phyloP scores from a whole-genome alignment of 1,140 invertebrate species.

The Homarus americanus region DNA sequence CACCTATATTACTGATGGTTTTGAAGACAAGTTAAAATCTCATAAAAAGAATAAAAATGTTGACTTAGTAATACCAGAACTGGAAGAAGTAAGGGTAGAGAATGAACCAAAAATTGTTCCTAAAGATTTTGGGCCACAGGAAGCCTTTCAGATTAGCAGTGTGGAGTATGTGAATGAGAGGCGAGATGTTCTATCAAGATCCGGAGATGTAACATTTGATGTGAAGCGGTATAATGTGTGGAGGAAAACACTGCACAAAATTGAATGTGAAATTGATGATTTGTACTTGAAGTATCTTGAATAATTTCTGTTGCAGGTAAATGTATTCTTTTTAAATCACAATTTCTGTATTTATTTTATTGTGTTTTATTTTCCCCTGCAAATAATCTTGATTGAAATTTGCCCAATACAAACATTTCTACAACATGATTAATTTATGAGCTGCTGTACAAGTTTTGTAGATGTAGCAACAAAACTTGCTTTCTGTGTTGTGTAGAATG shows the following conservation, averaged over 20 bases:
- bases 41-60: constrained; percentile 1
- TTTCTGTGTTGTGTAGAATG: no score
- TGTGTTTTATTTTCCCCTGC: no score
- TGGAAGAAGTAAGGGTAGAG: not conserved
- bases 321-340: no score
- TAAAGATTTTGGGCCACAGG: not conserved
- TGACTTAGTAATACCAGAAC: not conserved
- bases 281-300: constrained; percentile 53
- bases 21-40: constrained; percentile 1
- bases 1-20: constrained; percentile 11
- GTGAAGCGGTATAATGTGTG: constrained; percentile 23
- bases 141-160: not conserved
- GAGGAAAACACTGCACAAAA: constrained; percentile 38
- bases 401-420: no score
- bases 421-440: no score
- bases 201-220: constrained; percentile 43
- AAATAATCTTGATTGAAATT: no score
- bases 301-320: no score
- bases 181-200: constrained; percentile 36
- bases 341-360: no score
- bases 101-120: not conserved
- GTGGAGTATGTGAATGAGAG: constrained; percentile 25
- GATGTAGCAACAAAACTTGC: no score
- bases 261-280: constrained; percentile 40
- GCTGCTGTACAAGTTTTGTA: no score